Base-by-base conservation (phyloP, 1,140 invertebrate genomes). In the Drosophila parvula region DNA sequence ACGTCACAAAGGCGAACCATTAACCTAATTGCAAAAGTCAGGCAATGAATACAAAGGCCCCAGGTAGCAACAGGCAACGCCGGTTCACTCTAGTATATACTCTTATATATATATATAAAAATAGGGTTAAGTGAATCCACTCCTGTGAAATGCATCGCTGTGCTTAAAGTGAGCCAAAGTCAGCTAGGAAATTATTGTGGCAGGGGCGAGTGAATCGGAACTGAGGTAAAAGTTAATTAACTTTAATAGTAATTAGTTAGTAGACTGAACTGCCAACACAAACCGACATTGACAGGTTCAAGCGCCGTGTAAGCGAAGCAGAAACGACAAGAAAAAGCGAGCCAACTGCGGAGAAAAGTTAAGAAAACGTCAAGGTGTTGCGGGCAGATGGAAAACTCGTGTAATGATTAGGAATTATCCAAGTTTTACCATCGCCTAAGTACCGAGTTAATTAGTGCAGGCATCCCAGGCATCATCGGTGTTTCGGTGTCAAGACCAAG, bases 1-100 rank as follows among this genome's bases (percentile, higher is more conserved):
- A 67, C 78, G 63, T 77, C 76, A 83, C 71, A 69, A 79, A 68
- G 62, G 65, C 79, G 73, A 88, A 69, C 84, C 83, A 86, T 86
- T 86, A 88, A 88, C 83, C 83, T 86, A 86, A 86, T 86, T 86
- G 78, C 79, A 58, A 60, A 79, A 74, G 38, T 65, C 63, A 77
- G 79, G 62, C 59, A 79, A 69, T 60, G 59, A 79, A 68, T 77
- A 79, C 75, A 82, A 60, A 76, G 56, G 61, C 40, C 44, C 50
- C 40, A 63, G 64, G 30, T 61, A 53, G 48, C 68, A 74, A 71
- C 68, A 62, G 47, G 45, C 73, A 57, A 5, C 36, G 8, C 3
- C 22, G 10, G 45, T 45, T 43, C 3, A 60, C 40, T 28, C 40
- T 28, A 44, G 44, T 11, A 16, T 41, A 22, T 32, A 34, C 28